These are phyloP conservation scores for Oreochromis aureus DNA, from an alignment of 2,113 vertebrate genomes.

Conservation along the genomic window DNA sequence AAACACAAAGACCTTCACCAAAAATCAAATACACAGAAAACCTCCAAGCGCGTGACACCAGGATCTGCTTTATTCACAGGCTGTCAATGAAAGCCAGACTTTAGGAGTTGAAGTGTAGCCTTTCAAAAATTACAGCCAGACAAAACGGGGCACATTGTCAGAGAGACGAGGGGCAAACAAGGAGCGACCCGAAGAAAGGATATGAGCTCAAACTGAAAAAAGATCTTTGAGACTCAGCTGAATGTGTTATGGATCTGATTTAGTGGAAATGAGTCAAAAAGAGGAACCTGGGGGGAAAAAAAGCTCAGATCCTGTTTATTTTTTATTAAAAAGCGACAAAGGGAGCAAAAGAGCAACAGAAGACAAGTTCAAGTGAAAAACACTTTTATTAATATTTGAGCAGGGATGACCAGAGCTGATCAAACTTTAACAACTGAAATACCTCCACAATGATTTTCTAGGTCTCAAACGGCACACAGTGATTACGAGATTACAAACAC, in stretches of 20 bases:
- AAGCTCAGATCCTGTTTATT: background rate
- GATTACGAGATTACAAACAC: background rate
- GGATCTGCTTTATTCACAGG: background rate
- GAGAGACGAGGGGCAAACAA: background rate
- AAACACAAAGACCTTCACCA: background rate
- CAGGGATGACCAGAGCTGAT: background rate
- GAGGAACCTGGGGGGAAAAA: fast-evolving
- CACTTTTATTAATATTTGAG: background rate
- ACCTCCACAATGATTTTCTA: background rate
- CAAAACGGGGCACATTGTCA: background rate
- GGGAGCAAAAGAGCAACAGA: background rate
- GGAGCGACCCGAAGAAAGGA: background rate
- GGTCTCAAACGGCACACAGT: background rate
- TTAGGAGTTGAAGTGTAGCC: background rate
- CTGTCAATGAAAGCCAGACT: background rate
- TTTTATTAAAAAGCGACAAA: background rate
- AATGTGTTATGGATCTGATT: background rate
- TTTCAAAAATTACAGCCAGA: background rate
- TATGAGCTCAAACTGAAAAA: background rate
- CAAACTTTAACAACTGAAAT: background rate
- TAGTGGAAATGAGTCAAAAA: background rate
- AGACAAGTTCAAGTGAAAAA: background rate
- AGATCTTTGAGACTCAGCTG: background rate
- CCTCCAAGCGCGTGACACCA: background rate
- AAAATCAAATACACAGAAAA: background rate